phyloP scores from a whole-genome alignment of 2,888 invertebrate genomes.

The Sarcophaga rosellei region DNA sequence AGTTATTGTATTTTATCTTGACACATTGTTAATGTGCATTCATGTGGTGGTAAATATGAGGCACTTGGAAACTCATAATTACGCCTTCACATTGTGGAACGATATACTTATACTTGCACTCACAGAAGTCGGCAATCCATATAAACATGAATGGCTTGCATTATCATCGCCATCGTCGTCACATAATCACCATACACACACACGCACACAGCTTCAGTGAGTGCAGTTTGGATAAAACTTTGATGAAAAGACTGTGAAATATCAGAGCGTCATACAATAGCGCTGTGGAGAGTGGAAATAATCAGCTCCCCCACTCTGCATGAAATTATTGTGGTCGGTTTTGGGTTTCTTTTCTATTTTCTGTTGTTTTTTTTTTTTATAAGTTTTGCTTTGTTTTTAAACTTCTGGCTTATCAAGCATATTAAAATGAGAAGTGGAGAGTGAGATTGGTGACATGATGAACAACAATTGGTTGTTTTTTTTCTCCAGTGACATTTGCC shows the following conservation, averaged over 20 bases:
- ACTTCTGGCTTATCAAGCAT: background rate
- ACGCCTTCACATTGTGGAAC: conserved; percentile 24
- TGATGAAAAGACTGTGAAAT: too few relatives aligned
- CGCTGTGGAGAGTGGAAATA: background rate
- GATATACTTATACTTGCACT: background rate
- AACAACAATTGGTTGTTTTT: background rate
- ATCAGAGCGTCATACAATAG: too few relatives aligned
- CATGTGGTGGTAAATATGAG: conserved; percentile 54
- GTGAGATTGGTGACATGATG: too few relatives aligned
- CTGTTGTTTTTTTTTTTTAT: too few relatives aligned
- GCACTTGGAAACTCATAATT: conserved; percentile 54
- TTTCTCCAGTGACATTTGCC: too few relatives aligned
- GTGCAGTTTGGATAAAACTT: conserved; percentile 8
- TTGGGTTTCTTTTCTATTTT: background rate
- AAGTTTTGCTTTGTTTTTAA: too few relatives aligned
- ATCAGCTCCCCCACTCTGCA: conserved; percentile 14
- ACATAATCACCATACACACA: background rate
- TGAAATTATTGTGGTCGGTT: conserved; percentile 41
- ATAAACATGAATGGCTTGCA: conserved; percentile 31
- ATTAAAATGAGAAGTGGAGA: background rate
- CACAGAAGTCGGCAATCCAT: background rate
- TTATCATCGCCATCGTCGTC: background rate
- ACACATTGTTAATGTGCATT: background rate
- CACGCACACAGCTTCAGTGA: background rate
- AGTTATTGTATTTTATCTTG: too few relatives aligned